Conservation (phyloP, 2,888 invertebrate species). For the Bombylius major region DNA sequence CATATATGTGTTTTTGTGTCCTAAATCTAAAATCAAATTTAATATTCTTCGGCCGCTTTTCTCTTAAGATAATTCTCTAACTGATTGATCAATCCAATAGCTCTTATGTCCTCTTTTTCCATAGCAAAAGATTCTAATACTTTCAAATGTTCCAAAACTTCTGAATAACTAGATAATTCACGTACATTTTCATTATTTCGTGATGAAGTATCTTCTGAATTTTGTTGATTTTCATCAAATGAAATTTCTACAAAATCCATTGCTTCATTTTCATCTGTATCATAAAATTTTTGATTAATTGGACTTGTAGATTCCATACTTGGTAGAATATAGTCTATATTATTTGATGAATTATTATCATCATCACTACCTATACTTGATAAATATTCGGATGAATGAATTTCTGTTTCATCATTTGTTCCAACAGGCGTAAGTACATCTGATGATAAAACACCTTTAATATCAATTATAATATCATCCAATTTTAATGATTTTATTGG, state of each 20-base stretch:
- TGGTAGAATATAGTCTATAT: too few relatives aligned
- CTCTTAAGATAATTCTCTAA: not conserved
- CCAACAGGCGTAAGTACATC: not conserved
- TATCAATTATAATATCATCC: not conserved
- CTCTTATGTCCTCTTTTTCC: not conserved
- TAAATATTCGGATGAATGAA: too few relatives aligned
- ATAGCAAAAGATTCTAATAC: not conserved
- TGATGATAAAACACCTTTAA: not conserved
- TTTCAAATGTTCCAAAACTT: not conserved
- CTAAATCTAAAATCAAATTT: not conserved
- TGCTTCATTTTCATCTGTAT: not conserved
- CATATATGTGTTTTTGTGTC: too few relatives aligned
- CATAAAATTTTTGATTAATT: not conserved
- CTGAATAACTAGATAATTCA: not conserved
- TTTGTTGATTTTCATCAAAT: not conserved
- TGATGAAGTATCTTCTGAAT: not conserved
- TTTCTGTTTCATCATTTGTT: too few relatives aligned
- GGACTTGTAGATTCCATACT: too few relatives aligned
- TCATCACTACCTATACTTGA: too few relatives aligned
- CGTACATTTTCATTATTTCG: not conserved
- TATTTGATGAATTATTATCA: too few relatives aligned
- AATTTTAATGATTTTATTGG: not conserved
- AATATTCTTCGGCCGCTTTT: not conserved
- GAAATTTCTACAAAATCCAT: not conserved
- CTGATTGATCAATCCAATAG: not conserved